Evolutionary conservation across 53 echinoderm and acorn worm species (phyloP), one percentile per base, ranked within the genome.

Genomic region (Echinometra lucunter): DNA sequence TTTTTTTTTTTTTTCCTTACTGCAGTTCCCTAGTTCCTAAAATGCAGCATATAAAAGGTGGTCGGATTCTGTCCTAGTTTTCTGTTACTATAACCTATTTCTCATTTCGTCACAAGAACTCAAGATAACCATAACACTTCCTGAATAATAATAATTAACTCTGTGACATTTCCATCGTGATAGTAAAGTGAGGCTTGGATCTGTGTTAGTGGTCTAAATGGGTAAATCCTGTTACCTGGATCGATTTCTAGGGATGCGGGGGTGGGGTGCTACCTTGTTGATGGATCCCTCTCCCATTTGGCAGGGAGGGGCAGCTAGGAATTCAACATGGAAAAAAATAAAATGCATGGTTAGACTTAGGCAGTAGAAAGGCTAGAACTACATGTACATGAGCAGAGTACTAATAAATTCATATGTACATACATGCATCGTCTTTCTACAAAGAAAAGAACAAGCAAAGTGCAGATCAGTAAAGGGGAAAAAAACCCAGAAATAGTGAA

Each of bases 221-320:
- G 49, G n/a, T 49, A 45, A 85, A 45, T 49, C 12, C 78, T 78
- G 42, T 93, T 94, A 94, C 94, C 94, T 94, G 60, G 94, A 94
- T n/a, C 94, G 85, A 45, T 83, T 83, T 94, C 94, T 82, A 67
- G 94, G 85, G 44, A 44, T 25, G 10, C 94, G 82, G 66, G 94
- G 94, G 63, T 85, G 87, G 94, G 94, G 85, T 40, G 82, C 35
- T 25, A 94, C 53, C 94, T 83, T 37, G 19, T 94, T 66, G 27
- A 63, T 37, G 19, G 44, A 3, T 7, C 57, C 94, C 94, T 83
- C 94, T 25, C 82, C 94, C 42, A 87, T 66, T 66, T 57, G 94
- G 85, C 82, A 30, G 87, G 94, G 94, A 58, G 85, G 45, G 66
- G 82, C 66, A 25, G 85, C 94, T 83, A 45, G 66, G 44, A 45